Evolutionary conservation across 2,113 vertebrate genomes (phyloP).

Genomic region (Protobothrops flavoviridis): DNA sequence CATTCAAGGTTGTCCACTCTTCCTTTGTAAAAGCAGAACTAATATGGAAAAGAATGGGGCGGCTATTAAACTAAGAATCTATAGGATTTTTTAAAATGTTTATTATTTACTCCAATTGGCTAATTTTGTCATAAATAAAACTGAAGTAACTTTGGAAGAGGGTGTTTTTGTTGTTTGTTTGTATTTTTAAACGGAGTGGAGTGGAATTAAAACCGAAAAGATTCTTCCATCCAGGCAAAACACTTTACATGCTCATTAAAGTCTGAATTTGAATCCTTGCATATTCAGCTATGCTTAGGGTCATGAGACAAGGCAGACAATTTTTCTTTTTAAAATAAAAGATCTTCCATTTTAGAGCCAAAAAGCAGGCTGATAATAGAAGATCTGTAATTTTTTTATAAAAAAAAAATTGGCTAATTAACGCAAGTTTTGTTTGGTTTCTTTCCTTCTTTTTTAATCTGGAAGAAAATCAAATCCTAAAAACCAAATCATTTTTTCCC

Average conservation of each 20-base stretch:
- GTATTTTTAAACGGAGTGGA: not conserved
- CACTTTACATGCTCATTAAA: not conserved
- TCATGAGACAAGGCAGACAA: not conserved
- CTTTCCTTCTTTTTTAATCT: not conserved
- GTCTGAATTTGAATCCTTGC: not conserved
- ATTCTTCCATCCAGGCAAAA: not conserved
- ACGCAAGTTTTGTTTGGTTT: not conserved
- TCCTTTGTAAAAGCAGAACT: not conserved
- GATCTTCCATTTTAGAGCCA: not conserved
- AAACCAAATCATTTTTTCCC: not conserved
- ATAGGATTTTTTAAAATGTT: not conserved
- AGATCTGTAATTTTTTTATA: not conserved
- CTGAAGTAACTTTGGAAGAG: not conserved
- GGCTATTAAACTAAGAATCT: too few species aligned
- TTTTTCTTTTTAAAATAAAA: not conserved
- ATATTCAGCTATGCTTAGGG: not conserved
- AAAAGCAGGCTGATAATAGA: not conserved
- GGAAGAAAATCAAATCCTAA: not conserved
- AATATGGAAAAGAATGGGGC: not conserved
- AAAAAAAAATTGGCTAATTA: not conserved
- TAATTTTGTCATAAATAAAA: not conserved
- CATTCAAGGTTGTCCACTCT: not conserved
- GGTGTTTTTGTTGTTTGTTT: too few species aligned
- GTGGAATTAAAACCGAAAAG: not conserved
- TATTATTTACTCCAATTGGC: not conserved